Percentiles rank a stretch among this genome's conserved stretches.
These are phyloP conservation scores for Oriolus oriolus DNA, from an alignment of 2,113 vertebrate species.

Conservation along the genomic window DNA sequence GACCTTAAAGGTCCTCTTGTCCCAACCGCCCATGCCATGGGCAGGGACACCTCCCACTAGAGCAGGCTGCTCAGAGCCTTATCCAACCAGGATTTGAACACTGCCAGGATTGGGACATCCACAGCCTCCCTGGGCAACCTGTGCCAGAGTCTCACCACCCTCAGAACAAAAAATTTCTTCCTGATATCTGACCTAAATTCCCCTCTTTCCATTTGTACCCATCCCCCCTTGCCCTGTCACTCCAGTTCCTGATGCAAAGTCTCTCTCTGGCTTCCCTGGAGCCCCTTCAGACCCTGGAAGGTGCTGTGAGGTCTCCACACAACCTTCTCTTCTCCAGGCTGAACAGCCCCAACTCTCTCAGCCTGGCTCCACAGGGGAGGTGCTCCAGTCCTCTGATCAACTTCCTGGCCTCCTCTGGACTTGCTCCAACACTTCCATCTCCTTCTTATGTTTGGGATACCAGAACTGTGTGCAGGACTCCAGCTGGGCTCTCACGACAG, in stretches of 20 bases:
- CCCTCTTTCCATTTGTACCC: not conserved
- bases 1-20: not conserved
- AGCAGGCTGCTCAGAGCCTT: not conserved
- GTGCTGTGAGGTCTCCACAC: not conserved
- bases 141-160: not conserved
- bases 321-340: not conserved
- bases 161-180: not conserved
- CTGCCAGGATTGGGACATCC: not conserved
- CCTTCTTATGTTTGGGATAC: not conserved
- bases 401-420: not conserved
- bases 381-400: not conserved
- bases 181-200: not conserved
- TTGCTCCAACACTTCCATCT: not conserved
- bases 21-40: accelerated
- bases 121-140: not conserved
- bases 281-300: not conserved
- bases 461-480: not conserved
- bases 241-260: not conserved
- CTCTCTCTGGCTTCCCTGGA: not conserved
- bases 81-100: not conserved
- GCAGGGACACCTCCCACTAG: not conserved
- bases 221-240: not conserved
- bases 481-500: not conserved
- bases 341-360: not conserved
- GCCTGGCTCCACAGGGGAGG: not conserved